Evolutionary conservation across 2,113 vertebrate genomes (phyloP), one percentile per base, ranked within the genome.

Genomic region (Eidolon helvum): DNA sequence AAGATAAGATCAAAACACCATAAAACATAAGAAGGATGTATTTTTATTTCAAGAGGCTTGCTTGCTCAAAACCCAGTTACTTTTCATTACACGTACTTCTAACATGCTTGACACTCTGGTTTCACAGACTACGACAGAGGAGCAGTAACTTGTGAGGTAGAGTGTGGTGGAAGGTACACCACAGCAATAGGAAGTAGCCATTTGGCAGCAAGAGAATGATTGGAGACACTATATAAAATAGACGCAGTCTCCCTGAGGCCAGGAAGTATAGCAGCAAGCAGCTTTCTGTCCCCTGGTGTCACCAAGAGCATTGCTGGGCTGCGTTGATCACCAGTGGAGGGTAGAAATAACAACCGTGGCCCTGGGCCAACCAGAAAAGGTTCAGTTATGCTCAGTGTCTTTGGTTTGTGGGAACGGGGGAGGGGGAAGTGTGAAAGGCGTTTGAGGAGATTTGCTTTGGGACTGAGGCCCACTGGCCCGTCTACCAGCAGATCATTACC

Each of bases 211-310:
- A 30, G 63, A 35, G 15, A 55, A 45, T 1, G 16, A 16, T 0
- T n/a, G 43, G 43, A 79, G 90, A 40, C 1, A 6, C 72, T 0
- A 0, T 2, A 0, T 10, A 35, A 3, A 33, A 22, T 15, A 22
- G 57, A 55, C 61, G 38, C n/a, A 12, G 30, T 1, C 9, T 6
- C 12, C 24, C 24, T 59, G 18, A 10, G 30, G 69, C 78, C 77
- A 0, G 24, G 4, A 2, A 14, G 16, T 0, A 19, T 12, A 2
- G 59, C 45, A 7, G 79, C 30, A 4, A 12, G 35, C 72, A 14
- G 72, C 72, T 30, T 30, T 30, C 28, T 33, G 0, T 2, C 2
- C 24, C 15, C 38, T 3, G 1, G 38, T 5, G 10, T n/a, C 10
- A 3, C 61, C 61, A 0, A 18, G 59, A 26, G 33, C 19, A 2